These are phyloP conservation scores for Fabriciana adippe DNA, from an alignment of 2,888 invertebrate genomes.

Conservation along the genomic window DNA sequence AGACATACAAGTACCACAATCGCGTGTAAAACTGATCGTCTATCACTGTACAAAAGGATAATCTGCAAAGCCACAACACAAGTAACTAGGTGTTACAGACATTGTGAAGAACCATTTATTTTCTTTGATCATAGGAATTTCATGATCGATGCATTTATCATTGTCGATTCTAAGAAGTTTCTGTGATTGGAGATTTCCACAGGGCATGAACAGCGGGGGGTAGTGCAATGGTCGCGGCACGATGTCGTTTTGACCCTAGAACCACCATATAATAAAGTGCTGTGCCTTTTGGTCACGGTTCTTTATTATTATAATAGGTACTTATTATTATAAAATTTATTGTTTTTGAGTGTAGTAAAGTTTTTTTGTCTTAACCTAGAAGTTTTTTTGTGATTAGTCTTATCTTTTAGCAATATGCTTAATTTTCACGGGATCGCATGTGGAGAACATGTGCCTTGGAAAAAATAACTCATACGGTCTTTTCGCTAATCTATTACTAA, in stretches of 20 bases:
- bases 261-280: slow-evolving; percentile 51
- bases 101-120: slow-evolving; percentile 40
- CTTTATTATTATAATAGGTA: slow-evolving; percentile 58
- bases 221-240: slow-evolving; percentile 59
- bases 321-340: slow-evolving; percentile 58
- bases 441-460: too few species aligned
- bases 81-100: slow-evolving; percentile 47
- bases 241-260: slow-evolving; percentile 63
- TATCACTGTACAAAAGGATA: slow-evolving; percentile 31
- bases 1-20: slow-evolving; percentile 18
- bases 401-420: too few species aligned
- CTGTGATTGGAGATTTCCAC: slow-evolving; percentile 32
- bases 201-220: slow-evolving; percentile 51
- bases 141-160: slow-evolving; percentile 40
- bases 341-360: background rate
- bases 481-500: too few species aligned
- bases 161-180: slow-evolving; percentile 33
- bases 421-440: too few species aligned
- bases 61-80: slow-evolving; percentile 20
- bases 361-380: too few species aligned
- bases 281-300: slow-evolving; percentile 63
- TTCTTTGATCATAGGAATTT: slow-evolving; percentile 22
- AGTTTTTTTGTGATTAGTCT: too few species aligned
- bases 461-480: too few species aligned
- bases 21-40: slow-evolving; percentile 25